Conservation (phyloP, 1,140 invertebrate species). For the Paralvinella palmiformis region DNA sequence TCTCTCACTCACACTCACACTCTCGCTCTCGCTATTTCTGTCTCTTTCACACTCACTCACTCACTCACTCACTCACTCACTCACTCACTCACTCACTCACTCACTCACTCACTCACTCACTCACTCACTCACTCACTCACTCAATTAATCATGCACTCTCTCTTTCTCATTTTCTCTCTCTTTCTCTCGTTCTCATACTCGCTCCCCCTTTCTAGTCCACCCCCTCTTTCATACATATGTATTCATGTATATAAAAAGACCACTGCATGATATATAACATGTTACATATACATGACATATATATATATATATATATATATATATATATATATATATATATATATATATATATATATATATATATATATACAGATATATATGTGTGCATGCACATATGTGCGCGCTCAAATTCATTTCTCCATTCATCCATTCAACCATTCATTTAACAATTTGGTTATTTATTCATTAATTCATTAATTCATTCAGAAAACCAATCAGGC, state of each 20-base stretch:
- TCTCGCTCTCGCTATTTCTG: background rate
- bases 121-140: conserved; percentile 6
- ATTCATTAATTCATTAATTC: conserved; percentile 3
- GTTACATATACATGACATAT: no score
- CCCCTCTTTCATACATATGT: background rate
- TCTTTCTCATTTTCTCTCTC: background rate
- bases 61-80: conserved; percentile 4
- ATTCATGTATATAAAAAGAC: no score
- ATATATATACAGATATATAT: no score
- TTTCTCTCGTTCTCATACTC: background rate
- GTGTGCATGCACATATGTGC: no score
- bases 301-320: no score
- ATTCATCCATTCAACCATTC: no score
- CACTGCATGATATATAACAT: no score
- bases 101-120: conserved; percentile 7
- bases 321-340: no score
- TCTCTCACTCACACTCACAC: conserved; percentile 5
- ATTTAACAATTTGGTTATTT: no score
- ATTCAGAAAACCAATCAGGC: no score
- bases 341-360: no score
- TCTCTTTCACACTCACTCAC: conserved; percentile 3
- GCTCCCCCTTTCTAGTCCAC: background rate
- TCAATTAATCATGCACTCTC: background rate
- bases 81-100: conserved; percentile 6
- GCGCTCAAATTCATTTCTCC: no score